phyloP scores from a whole-genome alignment of 2,888 invertebrate genomes.

The Pseudoips prasinana region DNA sequence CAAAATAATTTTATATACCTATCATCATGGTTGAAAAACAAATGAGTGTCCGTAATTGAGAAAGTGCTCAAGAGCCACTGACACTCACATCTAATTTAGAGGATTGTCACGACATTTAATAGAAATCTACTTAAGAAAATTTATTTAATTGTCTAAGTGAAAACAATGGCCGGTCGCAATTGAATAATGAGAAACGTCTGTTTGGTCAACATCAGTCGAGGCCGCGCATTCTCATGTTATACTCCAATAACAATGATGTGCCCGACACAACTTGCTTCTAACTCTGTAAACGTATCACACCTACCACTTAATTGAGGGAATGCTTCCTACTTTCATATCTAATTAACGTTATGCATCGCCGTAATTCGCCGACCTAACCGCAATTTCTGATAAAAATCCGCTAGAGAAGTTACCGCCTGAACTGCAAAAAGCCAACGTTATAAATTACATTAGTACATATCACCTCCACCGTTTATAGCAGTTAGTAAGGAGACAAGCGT shows the following conservation, averaged over 20 bases:
- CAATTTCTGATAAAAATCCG: slow-evolving; percentile 12
- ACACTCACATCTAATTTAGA: slow-evolving; percentile 33
- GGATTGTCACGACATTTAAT: slow-evolving; percentile 60
- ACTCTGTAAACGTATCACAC: slow-evolving; percentile 27
- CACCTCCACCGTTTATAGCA: slow-evolving; percentile 29
- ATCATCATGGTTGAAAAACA: too few relatives aligned
- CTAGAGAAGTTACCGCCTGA: slow-evolving; percentile 17
- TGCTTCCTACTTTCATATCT: slow-evolving; percentile 14
- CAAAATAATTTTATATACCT: too few relatives aligned
- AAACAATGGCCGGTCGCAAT: slow-evolving; percentile 72
- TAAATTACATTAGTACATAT: slow-evolving; percentile 29
- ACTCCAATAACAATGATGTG: slow-evolving; percentile 43
- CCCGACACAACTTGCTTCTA: slow-evolving; percentile 18
- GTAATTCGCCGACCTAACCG: slow-evolving; percentile 15
- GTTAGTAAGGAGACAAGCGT: slow-evolving; percentile 45
- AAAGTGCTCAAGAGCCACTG: slow-evolving; percentile 23
- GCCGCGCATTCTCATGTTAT: slow-evolving; percentile 58
- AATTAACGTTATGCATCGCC: too few relatives aligned
- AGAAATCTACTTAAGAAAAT: slow-evolving; percentile 66
- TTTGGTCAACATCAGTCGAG: slow-evolving; percentile 63
- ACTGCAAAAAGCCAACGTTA: slow-evolving; percentile 32
- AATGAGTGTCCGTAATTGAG: slow-evolving; percentile 6
- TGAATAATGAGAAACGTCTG: slow-evolving; percentile 73
- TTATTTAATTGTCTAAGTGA: slow-evolving; percentile 64
- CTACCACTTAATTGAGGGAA: slow-evolving; percentile 30